These are phyloP conservation scores for Rhimphoctona megacephalus DNA, from an alignment of 2,888 invertebrate species.

Conservation along the genomic window DNA sequence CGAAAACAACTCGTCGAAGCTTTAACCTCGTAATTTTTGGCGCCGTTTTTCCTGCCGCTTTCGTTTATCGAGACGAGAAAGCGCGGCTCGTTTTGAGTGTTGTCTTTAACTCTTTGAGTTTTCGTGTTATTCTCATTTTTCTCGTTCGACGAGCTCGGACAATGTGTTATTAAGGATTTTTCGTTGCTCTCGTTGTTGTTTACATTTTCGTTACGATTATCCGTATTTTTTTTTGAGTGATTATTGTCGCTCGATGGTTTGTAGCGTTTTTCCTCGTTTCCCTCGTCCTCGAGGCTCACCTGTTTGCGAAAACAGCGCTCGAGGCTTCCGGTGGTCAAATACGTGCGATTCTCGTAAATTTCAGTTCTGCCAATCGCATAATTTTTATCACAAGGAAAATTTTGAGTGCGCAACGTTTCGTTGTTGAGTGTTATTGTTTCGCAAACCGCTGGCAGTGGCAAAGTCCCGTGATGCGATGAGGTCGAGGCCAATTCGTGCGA, in stretches of 20 bases:
- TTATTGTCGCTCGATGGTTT: conserved; percentile 76
- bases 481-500: conserved; percentile 63
- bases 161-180: not conserved
- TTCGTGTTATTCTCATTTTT: not conserved
- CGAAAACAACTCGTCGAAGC: not conserved
- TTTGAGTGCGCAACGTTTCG: not conserved
- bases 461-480: conserved; percentile 13
- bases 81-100: not conserved
- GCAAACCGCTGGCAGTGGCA: conserved; percentile 36
- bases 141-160: not conserved
- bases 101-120: not conserved
- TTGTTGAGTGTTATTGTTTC: conserved; percentile 60
- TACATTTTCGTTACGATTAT: conserved; percentile 49
- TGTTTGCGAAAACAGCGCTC: conserved; percentile 79
- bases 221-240: not conserved
- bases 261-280: conserved; percentile 81
- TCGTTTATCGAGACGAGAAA: conserved; percentile 15
- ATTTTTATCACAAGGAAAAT: conserved; percentile 6
- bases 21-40: not conserved
- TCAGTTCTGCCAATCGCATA: not conserved
- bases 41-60: not conserved
- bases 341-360: conserved; percentile 60
- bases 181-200: conserved; percentile 13
- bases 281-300: conserved; percentile 79
- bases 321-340: conserved; percentile 75